Conservation (phyloP, 2,888 invertebrate species). For the Allygus modestus region DNA sequence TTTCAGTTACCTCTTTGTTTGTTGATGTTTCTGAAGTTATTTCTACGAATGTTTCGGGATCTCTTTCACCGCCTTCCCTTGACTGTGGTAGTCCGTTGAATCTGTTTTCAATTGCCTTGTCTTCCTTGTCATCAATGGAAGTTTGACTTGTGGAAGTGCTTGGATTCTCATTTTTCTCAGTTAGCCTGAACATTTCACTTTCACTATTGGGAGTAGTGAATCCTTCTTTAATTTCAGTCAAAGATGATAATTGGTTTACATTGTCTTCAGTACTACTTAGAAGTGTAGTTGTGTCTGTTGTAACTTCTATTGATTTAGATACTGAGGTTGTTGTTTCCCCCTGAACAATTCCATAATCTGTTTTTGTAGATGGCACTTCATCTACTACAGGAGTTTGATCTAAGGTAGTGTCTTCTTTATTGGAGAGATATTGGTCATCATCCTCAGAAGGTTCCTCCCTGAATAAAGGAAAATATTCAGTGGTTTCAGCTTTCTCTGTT, state of each 20-base stretch:
- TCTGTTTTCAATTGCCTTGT: neutral
- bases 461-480: neutral
- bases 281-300: neutral
- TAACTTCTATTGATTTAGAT: too few relatives aligned
- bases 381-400: neutral
- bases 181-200: neutral
- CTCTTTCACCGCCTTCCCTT: neutral
- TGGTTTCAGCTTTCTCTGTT: neutral
- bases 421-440: neutral
- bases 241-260: too few relatives aligned
- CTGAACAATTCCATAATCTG: neutral
- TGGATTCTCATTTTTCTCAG: neutral
- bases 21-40: neutral
- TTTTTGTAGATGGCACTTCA: neutral
- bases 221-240: too few relatives aligned
- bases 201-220: neutral
- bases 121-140: neutral
- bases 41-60: neutral
- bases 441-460: neutral
- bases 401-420: neutral
- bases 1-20: neutral
- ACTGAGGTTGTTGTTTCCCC: neutral
- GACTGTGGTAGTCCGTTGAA: neutral
- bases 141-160: neutral
- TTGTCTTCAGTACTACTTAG: too few relatives aligned